Base-by-base conservation (phyloP, 2,797 vertebrate genomes). In the Eleutherodactylus coqui region DNA sequence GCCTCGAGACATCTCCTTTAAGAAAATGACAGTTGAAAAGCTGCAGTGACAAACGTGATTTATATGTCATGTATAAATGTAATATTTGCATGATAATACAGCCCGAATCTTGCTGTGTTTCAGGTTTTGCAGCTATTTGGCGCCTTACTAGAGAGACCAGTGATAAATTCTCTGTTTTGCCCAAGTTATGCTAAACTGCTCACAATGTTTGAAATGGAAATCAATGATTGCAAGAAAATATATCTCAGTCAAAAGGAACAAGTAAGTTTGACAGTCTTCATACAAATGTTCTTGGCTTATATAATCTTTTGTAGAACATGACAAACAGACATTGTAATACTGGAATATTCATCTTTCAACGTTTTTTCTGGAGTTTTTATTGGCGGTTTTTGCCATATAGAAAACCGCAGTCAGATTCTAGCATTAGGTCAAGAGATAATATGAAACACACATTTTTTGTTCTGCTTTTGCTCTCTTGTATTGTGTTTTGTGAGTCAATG, bases 111-210 rank as follows among this genome's bases (percentile, higher is more conserved):
- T 82, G 62, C 5, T 78, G 75, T 88, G 85, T 41, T 51, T 24
- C 64, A 95, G 93, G 89, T 95, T 82, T 90, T 96, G 36, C 93
- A 93, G 89, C 89, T 95, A 81, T 95, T 96, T 83, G 92, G 91
- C 83, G 92, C 90, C 80, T 88, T 96, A 51, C 91, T 96, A 70
- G 92, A 95, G 88, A 95, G 93, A 78, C 93, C 93, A 32, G 88
- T 91, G 73, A 93, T 93, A 85, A 89, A 91, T 88, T 92, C 91
- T 84, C 90, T 93, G 24, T 94, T 96, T 89, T 91, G 93, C 84
- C 91, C 91, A 3, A 93, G 89, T 90, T 96, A 95, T 91, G 90
- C 64, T 83, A 75, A 90, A 85, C 81, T 96, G 90, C 88, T 96
- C 88, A 89, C 82, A 83, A 88, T 94, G 91, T 96, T 96, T 92